Conservation (phyloP, 53 echinoderm and acorn worm species). For the Henricia sp. region DNA sequence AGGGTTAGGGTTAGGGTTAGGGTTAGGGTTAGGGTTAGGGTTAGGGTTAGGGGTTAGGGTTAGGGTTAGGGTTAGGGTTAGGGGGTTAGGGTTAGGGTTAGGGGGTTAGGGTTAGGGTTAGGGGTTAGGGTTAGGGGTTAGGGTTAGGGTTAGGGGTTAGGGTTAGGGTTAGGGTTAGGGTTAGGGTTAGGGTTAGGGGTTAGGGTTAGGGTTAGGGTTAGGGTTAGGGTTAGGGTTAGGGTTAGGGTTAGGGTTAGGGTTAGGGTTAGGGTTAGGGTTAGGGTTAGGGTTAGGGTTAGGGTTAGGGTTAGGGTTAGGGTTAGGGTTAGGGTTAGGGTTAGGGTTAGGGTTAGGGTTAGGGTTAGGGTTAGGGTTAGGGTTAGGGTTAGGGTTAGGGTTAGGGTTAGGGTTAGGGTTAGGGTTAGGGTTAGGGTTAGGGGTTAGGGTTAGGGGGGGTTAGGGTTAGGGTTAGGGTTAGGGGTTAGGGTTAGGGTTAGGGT, state of each 20-base stretch:
- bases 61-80: too few species aligned
- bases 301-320: constrained; percentile 62
- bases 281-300: constrained; percentile 52
- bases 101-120: too few species aligned
- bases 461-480: too few species aligned
- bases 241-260: constrained; percentile 19
- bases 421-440: too few species aligned
- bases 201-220: constrained; percentile 9
- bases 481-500: too few species aligned
- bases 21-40: constrained; percentile 6
- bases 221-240: constrained; percentile 16
- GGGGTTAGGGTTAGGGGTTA: too few species aligned
- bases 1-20: constrained; percentile 28
- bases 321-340: constrained; percentile 57
- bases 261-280: constrained; percentile 16
- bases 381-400: constrained; percentile 14
- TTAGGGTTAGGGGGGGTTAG: too few species aligned
- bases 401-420: constrained; percentile 15
- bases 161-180: too few species aligned
- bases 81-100: too few species aligned
- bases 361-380: constrained; percentile 43
- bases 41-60: too few species aligned
- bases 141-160: too few species aligned
- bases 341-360: constrained; percentile 31
- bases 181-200: too few species aligned